These are phyloP conservation scores for Ancistrus triradiatus DNA, from an alignment of 2,113 vertebrate species.

Conservation along the genomic window DNA sequence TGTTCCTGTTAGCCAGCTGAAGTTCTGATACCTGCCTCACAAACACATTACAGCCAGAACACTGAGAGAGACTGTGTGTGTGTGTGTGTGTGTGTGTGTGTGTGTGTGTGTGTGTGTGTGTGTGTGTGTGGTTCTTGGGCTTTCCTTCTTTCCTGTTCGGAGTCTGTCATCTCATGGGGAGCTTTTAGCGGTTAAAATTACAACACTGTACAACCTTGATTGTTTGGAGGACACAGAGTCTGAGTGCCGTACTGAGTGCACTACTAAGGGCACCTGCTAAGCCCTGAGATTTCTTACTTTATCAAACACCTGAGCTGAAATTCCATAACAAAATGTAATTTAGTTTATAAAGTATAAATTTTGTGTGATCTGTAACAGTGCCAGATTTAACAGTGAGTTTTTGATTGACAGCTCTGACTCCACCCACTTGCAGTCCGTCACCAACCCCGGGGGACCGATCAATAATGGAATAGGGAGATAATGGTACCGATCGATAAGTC, in stretches of 20 bases:
- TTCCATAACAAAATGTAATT: too few species aligned
- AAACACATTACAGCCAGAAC: too few species aligned
- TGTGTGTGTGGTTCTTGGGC: background rate
- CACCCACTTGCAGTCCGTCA: conserved; percentile 36
- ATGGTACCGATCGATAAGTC: conserved; percentile 71
- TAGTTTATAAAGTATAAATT: too few species aligned
- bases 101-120: background rate
- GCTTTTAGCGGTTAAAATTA: conserved; percentile 20
- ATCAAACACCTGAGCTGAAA: background rate
- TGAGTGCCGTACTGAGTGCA: background rate
- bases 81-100: background rate
- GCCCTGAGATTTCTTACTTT: background rate
- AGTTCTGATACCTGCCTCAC: too few species aligned
- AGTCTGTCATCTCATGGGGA: background rate
- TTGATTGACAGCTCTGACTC: conserved; percentile 48
- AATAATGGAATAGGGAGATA: conserved; percentile 72
- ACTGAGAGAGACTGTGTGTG: background rate
- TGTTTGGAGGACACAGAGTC: background rate
- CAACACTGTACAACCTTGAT: background rate
- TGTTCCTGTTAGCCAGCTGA: too few species aligned
- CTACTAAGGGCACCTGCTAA: background rate
- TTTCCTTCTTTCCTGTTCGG: background rate
- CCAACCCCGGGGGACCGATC: conserved; percentile 59
- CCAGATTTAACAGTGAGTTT: background rate
- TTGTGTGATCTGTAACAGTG: background rate